A percentile compares a stretch with the other conserved stretches of the same genome.
phyloP scores from a whole-genome alignment of 2,797 vertebrate species.

The Pangasius djambal region DNA sequence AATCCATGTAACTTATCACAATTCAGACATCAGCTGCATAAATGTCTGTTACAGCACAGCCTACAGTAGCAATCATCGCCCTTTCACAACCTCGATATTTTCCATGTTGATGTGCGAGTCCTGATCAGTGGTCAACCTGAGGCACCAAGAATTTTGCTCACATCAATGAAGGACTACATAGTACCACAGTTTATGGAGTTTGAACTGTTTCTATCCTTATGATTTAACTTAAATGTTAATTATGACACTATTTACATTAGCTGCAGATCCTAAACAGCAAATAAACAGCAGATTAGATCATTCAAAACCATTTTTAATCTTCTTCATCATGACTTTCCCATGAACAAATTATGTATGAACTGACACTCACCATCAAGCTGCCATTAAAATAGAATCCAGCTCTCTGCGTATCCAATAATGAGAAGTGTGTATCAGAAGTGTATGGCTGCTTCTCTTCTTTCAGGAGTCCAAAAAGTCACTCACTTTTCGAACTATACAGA shows the following conservation, averaged over 20 bases:
- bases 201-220: not conserved
- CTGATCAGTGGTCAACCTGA: not conserved
- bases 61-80: not conserved
- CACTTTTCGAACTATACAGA: not conserved
- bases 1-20: not conserved
- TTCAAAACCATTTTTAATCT: not conserved
- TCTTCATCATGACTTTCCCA: not conserved
- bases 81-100: not conserved
- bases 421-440: not conserved
- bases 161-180: not conserved
- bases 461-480: not conserved
- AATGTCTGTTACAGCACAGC: not conserved
- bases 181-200: not conserved
- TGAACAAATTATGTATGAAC: not conserved
- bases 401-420: not conserved
- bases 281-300: not conserved
- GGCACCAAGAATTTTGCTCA: not conserved
- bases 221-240: not conserved
- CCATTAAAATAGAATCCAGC: constrained; percentile 4
- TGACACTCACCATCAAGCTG: not conserved
- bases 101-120: not conserved
- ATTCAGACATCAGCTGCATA: not conserved
- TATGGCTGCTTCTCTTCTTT: not conserved
- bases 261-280: not conserved
- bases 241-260: not conserved